A percentile compares a stretch with the other conserved stretches of the same genome.
Conservation (phyloP, 2,797 vertebrate genomes). For the Phalanger gymnotis region DNA sequence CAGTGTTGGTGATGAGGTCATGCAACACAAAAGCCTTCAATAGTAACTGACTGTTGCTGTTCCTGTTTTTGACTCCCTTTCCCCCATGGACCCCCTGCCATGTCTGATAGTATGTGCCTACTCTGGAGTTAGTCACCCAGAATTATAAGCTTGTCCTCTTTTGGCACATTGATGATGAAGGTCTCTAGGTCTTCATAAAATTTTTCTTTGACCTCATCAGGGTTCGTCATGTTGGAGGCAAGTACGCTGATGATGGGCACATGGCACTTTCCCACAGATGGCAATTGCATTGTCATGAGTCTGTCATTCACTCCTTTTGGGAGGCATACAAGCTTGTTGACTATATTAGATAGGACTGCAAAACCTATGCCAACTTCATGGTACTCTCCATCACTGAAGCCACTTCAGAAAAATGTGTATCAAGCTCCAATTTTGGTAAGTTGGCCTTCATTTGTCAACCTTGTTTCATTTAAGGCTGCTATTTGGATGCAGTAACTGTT, state of each 20-base stretch:
- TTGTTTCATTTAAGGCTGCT: not conserved
- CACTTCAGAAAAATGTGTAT: not conserved
- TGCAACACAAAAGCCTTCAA: not conserved
- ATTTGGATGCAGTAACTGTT: not conserved
- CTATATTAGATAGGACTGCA: not conserved
- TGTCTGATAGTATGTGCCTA: no score
- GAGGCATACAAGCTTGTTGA: not conserved
- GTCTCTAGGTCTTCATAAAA: no score
- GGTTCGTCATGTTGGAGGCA: not conserved
- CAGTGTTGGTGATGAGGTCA: not conserved
- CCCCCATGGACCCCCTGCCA: not conserved
- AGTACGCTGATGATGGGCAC: no score
- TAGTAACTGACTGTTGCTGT: not conserved
- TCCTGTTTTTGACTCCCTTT: not conserved
- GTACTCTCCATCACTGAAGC: not conserved
- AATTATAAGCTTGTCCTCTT: no score
- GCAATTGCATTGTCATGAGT: not conserved
- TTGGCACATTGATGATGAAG: no score
- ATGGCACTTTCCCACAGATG: not conserved
- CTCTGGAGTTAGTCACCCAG: no score
- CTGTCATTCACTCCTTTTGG: not conserved
- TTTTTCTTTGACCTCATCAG: no score
- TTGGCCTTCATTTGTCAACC: not conserved
- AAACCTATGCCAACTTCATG: not conserved
- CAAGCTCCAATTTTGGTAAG: not conserved